Percentiles rank a stretch among this genome's conserved stretches.
phyloP scores from a whole-genome alignment of 2,888 invertebrate species.

The Tenthredo amoena region DNA sequence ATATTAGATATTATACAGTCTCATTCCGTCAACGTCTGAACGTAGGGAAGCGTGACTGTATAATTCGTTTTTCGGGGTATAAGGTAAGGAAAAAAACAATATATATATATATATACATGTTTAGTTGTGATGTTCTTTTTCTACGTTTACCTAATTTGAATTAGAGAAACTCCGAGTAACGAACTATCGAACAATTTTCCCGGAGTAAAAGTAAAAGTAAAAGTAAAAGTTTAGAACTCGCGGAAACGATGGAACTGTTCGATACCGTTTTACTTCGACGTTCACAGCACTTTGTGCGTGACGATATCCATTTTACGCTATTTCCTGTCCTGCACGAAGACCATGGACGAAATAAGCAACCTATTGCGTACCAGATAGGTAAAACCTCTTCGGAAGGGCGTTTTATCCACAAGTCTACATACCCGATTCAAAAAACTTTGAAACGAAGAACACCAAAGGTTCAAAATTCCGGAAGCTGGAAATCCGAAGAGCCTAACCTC shows the following conservation, averaged over 20 bases:
- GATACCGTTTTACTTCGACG: not conserved
- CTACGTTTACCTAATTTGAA: not conserved
- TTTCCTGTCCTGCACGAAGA: not conserved
- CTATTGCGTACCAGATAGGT: not conserved
- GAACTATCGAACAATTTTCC: not conserved
- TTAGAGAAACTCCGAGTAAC: not conserved
- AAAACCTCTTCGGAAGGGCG: not conserved
- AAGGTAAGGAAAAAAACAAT: not conserved
- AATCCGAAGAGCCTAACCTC: too few species aligned
- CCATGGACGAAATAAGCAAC: not conserved
- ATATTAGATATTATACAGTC: not conserved
- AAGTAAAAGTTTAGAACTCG: conserved; percentile 15
- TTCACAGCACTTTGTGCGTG: conserved; percentile 32
- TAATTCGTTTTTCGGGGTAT: not conserved
- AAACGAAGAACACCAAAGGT: too few species aligned
- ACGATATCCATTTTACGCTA: conserved; percentile 35
- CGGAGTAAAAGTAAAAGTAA: too few species aligned
- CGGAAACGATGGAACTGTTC: not conserved
- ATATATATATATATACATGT: not conserved
- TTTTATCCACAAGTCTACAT: too few species aligned
- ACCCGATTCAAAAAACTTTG: too few species aligned
- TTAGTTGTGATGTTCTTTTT: not conserved
- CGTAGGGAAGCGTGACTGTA: not conserved
- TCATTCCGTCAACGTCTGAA: not conserved
- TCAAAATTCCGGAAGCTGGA: too few species aligned